These are phyloP conservation scores for Calosoma granatense DNA, from an alignment of 1,140 invertebrate genomes.

Conservation along the genomic window DNA sequence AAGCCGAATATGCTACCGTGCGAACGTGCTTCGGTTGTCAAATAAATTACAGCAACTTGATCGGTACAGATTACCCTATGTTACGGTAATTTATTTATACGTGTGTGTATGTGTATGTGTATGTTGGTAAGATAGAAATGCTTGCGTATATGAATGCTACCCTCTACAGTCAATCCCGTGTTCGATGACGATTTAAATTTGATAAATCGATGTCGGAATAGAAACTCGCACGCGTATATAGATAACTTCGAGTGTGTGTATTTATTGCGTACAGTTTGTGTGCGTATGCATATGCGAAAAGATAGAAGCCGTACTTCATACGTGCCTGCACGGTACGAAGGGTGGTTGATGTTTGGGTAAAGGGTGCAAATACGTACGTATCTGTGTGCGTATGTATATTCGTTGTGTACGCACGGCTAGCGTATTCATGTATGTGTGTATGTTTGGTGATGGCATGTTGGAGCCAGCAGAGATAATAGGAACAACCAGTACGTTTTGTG, in stretches of 20 bases:
- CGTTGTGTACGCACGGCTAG: not conserved
- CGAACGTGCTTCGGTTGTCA: not conserved
- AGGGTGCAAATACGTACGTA: too few relatives aligned
- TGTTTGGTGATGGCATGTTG: too few relatives aligned
- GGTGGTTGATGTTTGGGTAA: too few relatives aligned
- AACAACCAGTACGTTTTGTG: too few relatives aligned
- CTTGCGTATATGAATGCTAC: not conserved
- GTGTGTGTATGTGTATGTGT: not conserved
- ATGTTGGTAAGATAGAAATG: not conserved
- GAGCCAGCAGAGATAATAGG: too few relatives aligned
- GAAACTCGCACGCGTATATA: not conserved
- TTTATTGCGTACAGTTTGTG: too few relatives aligned
- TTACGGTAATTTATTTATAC: not conserved
- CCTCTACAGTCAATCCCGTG: not conserved
- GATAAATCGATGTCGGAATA: not conserved
- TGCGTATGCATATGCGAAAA: too few relatives aligned
- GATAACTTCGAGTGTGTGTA: too few relatives aligned
- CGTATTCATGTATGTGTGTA: not conserved
- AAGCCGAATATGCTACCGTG: not conserved
- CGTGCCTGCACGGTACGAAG: too few relatives aligned
- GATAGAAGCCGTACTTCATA: not conserved
- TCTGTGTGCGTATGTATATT: not conserved
- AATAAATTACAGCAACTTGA: not conserved
- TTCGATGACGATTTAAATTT: not conserved
- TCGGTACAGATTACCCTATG: slow-evolving; percentile 1